These are phyloP conservation scores for Drosophila testacea DNA, from an alignment of 2,888 invertebrate species.

Conservation along the genomic window DNA sequence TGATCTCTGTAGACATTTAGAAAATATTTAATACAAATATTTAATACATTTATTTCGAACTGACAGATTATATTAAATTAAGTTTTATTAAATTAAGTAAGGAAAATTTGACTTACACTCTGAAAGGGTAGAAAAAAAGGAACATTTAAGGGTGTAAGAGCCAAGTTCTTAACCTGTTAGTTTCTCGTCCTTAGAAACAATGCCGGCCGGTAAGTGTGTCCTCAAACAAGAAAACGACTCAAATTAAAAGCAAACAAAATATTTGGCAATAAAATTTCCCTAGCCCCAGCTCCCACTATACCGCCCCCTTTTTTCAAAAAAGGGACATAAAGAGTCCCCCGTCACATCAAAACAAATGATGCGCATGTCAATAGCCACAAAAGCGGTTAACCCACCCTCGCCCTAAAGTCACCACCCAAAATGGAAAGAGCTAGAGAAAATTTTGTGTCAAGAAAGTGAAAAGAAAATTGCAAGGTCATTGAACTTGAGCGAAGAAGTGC, in stretches of 20 bases:
- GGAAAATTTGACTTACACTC: no score
- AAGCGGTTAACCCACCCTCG: conserved; percentile 56
- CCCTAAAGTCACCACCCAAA: conserved; percentile 24
- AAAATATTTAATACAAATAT: no score
- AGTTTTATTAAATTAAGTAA: no score
- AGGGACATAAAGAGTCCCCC: neutral
- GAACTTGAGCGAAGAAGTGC: conserved; percentile 54
- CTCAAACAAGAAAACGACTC: conserved; percentile 3
- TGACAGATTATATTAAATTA: no score
- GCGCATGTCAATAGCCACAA: conserved; percentile 66
- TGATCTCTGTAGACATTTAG: no score
- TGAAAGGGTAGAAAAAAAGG: no score
- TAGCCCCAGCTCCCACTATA: neutral
- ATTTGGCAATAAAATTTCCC: conserved; percentile 41
- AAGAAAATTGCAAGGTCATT: conserved; percentile 74
- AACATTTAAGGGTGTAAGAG: neutral
- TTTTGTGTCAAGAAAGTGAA: conserved; percentile 70
- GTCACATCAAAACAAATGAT: conserved; percentile 41
- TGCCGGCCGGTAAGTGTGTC: conserved; percentile 48
- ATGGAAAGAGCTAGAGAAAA: conserved; percentile 37
- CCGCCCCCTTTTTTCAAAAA: neutral
- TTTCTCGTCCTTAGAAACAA: neutral
- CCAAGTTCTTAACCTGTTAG: conserved; percentile 2
- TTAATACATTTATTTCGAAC: no score
- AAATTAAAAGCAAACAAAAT: conserved; percentile 56